Base-by-base conservation (phyloP, 2,113 vertebrate species). In the Chloropsis hardwickii region DNA sequence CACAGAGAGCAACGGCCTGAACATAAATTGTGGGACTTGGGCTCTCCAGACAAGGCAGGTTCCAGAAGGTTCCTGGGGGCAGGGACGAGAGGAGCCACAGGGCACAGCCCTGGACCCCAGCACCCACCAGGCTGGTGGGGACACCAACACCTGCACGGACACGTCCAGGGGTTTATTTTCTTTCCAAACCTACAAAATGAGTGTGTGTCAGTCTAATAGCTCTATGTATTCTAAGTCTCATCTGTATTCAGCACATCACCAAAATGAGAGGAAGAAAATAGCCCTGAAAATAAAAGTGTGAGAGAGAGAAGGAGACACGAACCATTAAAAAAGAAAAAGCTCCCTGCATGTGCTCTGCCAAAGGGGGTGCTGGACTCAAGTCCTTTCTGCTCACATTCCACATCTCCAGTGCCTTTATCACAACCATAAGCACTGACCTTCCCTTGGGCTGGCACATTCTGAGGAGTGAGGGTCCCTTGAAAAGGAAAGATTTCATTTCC, bases 271-370 rank as follows among this genome's bases (percentile, higher is more conserved):
- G 85, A 70, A 56, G 60, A 96, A 96, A 95, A 96, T 45, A 94
- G 92, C 67, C 88, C 90, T 86, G 95, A 96, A 93, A 95, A 97
- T 78, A 92, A 85, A 90, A 90, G 88, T 66, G 44, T 50, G 71
- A 35, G 79, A 78, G 83, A 53, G 19, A 80, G 71, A 86, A 96
- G 88, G 76, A 95, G 88, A 78, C 56, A 67, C 1, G 2, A 82
- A 71, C 81, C 72, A 73, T 54, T 81, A 40, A 80, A 69, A 81
- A 79, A 93, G 74, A 92, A 93, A 70, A 80, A 81, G 87, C 62
- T 92, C 91, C 50, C 70, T 65, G 77, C 48, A 50, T 44, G 53
- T 17, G 4, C 50, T 74, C 81, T 21, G 53, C 39, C 65, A 25
- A 12, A 45, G 24, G 21, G 15, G 22, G 9, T n/a, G 37, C 61